Conservation (phyloP, 1,140 invertebrate species). For the Stegodyphus mimosarum region DNA sequence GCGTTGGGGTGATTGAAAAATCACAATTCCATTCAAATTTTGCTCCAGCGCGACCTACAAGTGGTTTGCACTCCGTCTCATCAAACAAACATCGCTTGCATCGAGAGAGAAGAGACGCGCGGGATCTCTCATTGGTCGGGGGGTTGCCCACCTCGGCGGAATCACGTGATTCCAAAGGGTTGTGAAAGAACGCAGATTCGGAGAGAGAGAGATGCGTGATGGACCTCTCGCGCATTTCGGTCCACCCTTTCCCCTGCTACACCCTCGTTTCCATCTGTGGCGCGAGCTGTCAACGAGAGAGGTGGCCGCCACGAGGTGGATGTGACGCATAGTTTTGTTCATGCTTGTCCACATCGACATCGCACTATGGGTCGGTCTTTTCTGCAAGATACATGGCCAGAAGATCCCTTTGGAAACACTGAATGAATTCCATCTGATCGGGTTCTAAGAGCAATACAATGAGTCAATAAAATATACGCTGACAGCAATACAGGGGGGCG, state of each 20-base stretch:
- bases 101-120: neutral
- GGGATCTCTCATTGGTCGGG: constrained; percentile 45
- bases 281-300: neutral
- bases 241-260: neutral
- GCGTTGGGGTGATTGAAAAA: neutral
- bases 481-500: too few relatives aligned
- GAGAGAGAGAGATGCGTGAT: constrained; percentile 38
- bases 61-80: constrained; percentile 35
- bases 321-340: too few relatives aligned
- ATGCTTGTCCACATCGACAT: too few relatives aligned
- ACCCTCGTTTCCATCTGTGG: neutral
- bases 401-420: too few relatives aligned
- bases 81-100: constrained; percentile 42
- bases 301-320: neutral
- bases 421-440: too few relatives aligned
- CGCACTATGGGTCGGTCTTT: too few relatives aligned
- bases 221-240: constrained; percentile 25
- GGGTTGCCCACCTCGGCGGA: constrained; percentile 11
- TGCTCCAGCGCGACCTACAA: constrained; percentile 31
- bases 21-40: constrained; percentile 48
- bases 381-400: too few relatives aligned
- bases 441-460: too few relatives aligned
- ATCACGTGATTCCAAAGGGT: constrained; percentile 52
- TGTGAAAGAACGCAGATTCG: constrained; percentile 46
- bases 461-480: too few relatives aligned